Evolutionary conservation across 2,797 vertebrate genomes (phyloP), one percentile per base, ranked within the genome.

Genomic region (Parambassis ranga): DNA sequence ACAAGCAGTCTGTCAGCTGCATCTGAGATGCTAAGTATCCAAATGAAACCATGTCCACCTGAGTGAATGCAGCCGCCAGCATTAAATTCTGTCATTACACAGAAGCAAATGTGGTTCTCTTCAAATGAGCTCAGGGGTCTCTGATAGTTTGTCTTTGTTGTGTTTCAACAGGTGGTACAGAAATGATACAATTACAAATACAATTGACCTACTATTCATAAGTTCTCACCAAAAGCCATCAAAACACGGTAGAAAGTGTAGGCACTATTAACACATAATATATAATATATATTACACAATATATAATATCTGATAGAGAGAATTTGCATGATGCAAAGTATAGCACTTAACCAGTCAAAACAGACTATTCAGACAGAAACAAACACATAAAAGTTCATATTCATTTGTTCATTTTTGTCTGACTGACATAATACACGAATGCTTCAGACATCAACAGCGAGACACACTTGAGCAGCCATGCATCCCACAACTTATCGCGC

Each of bases 1-100:
- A 52, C 30, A 5, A 42, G 56, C 71, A 63, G 60, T 60, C 55
- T 61, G 65, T 75, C 70, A 80, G 73, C 56, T 82, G 57, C 43
- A 69, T 68, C 56, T 71, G 33, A 35, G 39, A 75, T 37, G 50
- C 48, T 68, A 73, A 72, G 64, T 66, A 71, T 47, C 41, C 66
- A 60, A 61, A 64, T 50, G 43, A 67, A 76, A 49, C 47, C 3
- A 7, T 26, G 32, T 66, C 60, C 4, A 27, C 53, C 55, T 62
- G 64, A 78, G 50, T 81, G 57, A 57, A 70, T 60, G 51, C 7
- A 22, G 60, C 67, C 56, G 72, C 39, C 64, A 71, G 56, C 69
- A 60, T 44, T 46, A 49, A 44, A 57, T 37, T 39, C 36, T 35
- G 53, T 43, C 57, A 56, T 76, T 30, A 55, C 38, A 44, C 20